phyloP scores from a whole-genome alignment of 2,113 vertebrate species.

The Myotis davidii region DNA sequence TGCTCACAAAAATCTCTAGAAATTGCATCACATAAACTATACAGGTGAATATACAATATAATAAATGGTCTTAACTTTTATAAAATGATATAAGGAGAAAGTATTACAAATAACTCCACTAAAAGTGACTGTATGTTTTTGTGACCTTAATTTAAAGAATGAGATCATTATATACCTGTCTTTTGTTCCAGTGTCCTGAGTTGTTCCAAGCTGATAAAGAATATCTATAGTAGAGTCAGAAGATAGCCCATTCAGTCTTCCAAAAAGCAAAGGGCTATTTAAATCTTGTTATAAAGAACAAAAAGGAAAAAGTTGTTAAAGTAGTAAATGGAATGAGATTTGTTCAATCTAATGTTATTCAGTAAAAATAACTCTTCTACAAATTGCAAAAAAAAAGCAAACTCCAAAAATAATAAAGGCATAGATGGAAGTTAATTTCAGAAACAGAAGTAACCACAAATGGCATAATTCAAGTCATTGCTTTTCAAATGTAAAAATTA shows the following conservation, averaged over 20 bases:
- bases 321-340: not conserved
- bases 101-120: not conserved
- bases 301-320: slow-evolving; percentile 50
- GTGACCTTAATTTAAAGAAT: slow-evolving; percentile 36
- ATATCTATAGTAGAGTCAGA: slow-evolving; percentile 99
- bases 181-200: slow-evolving; percentile 97
- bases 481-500: not conserved
- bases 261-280: slow-evolving; percentile 98
- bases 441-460: not conserved
- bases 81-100: not conserved
- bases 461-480: not conserved
- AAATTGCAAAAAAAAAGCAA: slow-evolving; percentile 44
- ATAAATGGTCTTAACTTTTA: not conserved
- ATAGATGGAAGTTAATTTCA: not conserved
- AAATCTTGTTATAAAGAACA: slow-evolving; percentile 87
- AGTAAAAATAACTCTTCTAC: not conserved
- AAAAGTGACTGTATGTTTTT: not conserved
- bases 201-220: slow-evolving; percentile 98
- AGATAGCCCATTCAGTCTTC: slow-evolving; percentile 97
- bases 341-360: not conserved
- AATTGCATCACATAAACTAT: not conserved
- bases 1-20: not conserved
- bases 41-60: not conserved
- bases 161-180: slow-evolving; percentile 89
- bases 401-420: not conserved